Conservation (phyloP, 2,113 vertebrate species). For the Larimichthys crocea region DNA sequence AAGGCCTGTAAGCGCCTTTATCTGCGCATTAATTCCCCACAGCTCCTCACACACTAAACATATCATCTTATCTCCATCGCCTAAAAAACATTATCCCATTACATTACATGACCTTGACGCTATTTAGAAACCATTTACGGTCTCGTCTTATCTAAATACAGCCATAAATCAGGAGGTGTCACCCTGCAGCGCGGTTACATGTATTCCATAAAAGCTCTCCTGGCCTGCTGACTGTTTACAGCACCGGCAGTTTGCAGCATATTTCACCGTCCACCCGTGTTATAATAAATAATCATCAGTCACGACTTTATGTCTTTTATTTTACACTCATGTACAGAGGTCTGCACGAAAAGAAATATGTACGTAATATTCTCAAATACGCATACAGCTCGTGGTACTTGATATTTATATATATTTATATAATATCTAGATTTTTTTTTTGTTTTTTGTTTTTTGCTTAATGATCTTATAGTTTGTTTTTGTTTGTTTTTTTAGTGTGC, state of each 20-base stretch:
- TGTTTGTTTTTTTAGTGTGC: neutral
- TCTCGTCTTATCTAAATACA: constrained; percentile 95
- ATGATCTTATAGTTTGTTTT: neutral
- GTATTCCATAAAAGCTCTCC: constrained; percentile 92
- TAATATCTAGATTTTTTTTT: too few relatives aligned
- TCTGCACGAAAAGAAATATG: neutral
- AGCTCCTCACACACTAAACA: constrained; percentile 59
- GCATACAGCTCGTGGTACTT: neutral
- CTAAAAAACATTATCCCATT: constrained; percentile 83
- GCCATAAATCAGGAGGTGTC: constrained; percentile 92
- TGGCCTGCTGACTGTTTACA: constrained; percentile 90
- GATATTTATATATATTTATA: neutral
- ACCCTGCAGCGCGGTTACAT: constrained; percentile 86
- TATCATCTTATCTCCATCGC: constrained; percentile 77
- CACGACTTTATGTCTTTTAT: constrained; percentile 43
- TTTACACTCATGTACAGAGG: constrained; percentile 9
- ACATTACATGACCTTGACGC: constrained; percentile 90
- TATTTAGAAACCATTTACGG: constrained; percentile 86
- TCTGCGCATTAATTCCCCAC: constrained; percentile 23
- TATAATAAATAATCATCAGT: constrained; percentile 76
- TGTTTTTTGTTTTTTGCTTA: too few relatives aligned
- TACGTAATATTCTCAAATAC: neutral
- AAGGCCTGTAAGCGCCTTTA: constrained; percentile 26
- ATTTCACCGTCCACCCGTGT: constrained; percentile 86
- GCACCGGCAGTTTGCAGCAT: constrained; percentile 82